phyloP scores from a whole-genome alignment of 2,797 vertebrate genomes.

The Enteromius thamalakanensis region DNA sequence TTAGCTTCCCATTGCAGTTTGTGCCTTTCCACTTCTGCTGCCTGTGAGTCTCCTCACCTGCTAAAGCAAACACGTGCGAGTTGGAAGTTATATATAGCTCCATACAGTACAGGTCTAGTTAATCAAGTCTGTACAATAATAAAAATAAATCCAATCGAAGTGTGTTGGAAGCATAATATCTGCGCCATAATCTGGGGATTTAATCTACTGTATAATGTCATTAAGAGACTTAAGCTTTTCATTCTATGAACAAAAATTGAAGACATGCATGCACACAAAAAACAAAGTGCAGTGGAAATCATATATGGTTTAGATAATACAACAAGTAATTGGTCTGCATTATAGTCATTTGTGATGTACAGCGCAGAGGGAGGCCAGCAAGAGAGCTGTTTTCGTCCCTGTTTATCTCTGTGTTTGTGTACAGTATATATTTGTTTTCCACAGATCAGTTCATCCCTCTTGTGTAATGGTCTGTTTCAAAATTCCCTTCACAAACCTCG shows the following conservation, averaged over 20 bases:
- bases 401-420: neutral
- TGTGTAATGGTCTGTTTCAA: conserved; percentile 14
- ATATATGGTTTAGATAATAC: neutral
- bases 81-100: conserved; percentile 11
- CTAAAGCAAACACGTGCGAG: neutral
- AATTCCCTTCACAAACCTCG: conserved; percentile 19
- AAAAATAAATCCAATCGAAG: conserved; percentile 21
- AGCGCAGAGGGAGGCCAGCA: neutral
- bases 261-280: neutral
- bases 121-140: conserved; percentile 12
- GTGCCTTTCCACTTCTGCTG: conserved; percentile 8
- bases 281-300: neutral
- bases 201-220: neutral
- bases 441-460: neutral
- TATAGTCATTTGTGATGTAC: neutral
- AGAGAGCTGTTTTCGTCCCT: neutral
- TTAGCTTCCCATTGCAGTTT: neutral
- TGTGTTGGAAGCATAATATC: neutral
- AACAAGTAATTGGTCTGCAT: neutral
- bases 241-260: no score
- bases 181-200: neutral
- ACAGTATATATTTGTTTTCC: conserved; percentile 17
- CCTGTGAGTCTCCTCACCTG: conserved; percentile 21
- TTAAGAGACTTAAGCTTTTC: no score
- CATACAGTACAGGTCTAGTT: neutral